These are phyloP conservation scores for Eurystomus glaucurus DNA, from an alignment of 2,797 vertebrate species.

Conservation along the genomic window DNA sequence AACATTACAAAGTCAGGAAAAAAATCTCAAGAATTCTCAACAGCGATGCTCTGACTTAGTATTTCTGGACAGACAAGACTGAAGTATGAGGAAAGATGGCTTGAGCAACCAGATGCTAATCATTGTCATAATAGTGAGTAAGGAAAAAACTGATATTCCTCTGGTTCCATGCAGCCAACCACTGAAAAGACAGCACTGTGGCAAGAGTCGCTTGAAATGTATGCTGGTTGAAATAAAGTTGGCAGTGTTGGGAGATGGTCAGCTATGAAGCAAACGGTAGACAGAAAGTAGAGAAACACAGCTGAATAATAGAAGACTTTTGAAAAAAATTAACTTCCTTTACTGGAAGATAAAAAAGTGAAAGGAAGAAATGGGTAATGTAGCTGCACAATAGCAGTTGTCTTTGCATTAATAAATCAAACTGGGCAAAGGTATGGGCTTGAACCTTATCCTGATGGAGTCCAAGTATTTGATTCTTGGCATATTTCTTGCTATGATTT, in stretches of 20 bases:
- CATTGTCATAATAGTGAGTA: not conserved
- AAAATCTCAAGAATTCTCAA: not conserved
- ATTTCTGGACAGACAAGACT: not conserved
- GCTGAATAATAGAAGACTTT: not conserved
- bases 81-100: not conserved
- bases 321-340: not conserved
- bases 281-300: not conserved
- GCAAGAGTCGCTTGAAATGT: not conserved
- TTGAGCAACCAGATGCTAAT: not conserved
- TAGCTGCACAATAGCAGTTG: not conserved
- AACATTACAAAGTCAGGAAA: not conserved
- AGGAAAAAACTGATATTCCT: not conserved
- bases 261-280: not conserved
- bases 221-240: not conserved
- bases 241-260: not conserved
- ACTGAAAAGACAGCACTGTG: not conserved
- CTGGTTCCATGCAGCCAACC: not conserved
- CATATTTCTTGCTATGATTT: not conserved
- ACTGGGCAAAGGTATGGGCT: not conserved
- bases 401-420: not conserved
- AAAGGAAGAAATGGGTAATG: not conserved
- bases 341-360: not conserved
- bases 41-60: not conserved
- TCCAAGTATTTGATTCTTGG: not conserved
- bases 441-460: not conserved